phyloP scores from a whole-genome alignment of 2,797 vertebrate species.

The Peromyscus nudipes region DNA sequence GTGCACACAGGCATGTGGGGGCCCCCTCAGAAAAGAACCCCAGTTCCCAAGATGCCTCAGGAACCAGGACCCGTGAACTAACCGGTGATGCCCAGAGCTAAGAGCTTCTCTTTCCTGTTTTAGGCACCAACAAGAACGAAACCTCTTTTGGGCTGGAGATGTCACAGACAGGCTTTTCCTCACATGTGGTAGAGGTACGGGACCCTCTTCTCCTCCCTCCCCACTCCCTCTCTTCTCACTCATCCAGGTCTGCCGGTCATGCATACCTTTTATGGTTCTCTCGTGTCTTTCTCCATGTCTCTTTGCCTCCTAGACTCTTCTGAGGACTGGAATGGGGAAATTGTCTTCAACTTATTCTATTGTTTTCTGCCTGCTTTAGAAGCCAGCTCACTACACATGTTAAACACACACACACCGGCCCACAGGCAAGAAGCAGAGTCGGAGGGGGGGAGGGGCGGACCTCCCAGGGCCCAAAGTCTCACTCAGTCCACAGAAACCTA shows the following conservation, averaged over 20 bases:
- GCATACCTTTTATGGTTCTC: not conserved
- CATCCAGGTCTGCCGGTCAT: too few species aligned
- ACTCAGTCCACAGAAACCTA: not conserved
- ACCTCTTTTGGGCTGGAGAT: constrained; percentile 99
- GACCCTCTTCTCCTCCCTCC: not conserved
- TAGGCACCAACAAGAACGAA: constrained; percentile 98
- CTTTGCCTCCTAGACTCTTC: not conserved
- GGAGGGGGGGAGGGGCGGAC: not conserved
- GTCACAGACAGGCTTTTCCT: constrained; percentile 99
- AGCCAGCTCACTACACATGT: too few species aligned
- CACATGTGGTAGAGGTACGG: constrained; percentile 95
- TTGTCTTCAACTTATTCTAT: not conserved
- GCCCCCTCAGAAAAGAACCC: not conserved
- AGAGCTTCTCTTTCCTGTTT: constrained; percentile 8
- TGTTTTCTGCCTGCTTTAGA: not conserved
- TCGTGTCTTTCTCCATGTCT: not conserved
- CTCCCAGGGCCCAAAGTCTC: not conserved
- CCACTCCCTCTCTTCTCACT: not conserved
- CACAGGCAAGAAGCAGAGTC: not conserved
- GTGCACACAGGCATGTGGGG: too few species aligned
- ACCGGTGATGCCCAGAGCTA: accelerated
- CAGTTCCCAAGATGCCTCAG: not conserved
- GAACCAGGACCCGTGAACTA: not conserved
- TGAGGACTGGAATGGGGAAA: not conserved
- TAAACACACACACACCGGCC: not conserved